phyloP scores from a whole-genome alignment of 2,888 invertebrate genomes.

The Calameuta pallipes region DNA sequence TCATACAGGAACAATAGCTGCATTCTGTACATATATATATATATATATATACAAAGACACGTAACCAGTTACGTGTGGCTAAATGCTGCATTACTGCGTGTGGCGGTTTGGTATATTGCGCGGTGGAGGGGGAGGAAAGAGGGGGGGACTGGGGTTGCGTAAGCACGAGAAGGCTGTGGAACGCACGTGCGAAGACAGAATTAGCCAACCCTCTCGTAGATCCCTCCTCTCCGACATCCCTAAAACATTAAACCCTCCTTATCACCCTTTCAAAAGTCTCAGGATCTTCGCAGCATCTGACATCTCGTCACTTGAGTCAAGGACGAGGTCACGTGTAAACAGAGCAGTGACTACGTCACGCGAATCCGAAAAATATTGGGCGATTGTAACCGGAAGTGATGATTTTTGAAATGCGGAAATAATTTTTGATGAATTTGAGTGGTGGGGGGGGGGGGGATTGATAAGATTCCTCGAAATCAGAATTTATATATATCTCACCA shows the following conservation, averaged over 20 bases:
- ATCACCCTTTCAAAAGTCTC: background rate
- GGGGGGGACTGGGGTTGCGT: slow-evolving; percentile 15
- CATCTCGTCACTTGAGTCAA: background rate
- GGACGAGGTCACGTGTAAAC: background rate
- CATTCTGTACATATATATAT: background rate
- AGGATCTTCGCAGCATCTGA: background rate
- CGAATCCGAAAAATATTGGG: background rate
- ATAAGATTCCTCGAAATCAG: too few species aligned
- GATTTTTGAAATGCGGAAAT: too few species aligned
- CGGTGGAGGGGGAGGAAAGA: background rate
- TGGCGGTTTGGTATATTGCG: background rate
- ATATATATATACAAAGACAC: background rate
- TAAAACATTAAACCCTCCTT: background rate
- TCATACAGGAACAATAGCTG: background rate
- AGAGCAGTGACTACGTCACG: background rate
- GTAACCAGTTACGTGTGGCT: background rate
- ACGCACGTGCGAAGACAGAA: slow-evolving; percentile 57
- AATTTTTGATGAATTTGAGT: too few species aligned
- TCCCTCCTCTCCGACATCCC: background rate
- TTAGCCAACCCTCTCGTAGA: slow-evolving; percentile 45
- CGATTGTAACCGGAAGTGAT: background rate
- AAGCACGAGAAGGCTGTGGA: slow-evolving; percentile 27
- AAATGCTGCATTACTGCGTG: background rate
- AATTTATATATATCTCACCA: too few species aligned
- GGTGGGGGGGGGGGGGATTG: too few species aligned